These are phyloP conservation scores for Cirrhinus mrigala DNA, from an alignment of 2,797 vertebrate species.

Conservation along the genomic window DNA sequence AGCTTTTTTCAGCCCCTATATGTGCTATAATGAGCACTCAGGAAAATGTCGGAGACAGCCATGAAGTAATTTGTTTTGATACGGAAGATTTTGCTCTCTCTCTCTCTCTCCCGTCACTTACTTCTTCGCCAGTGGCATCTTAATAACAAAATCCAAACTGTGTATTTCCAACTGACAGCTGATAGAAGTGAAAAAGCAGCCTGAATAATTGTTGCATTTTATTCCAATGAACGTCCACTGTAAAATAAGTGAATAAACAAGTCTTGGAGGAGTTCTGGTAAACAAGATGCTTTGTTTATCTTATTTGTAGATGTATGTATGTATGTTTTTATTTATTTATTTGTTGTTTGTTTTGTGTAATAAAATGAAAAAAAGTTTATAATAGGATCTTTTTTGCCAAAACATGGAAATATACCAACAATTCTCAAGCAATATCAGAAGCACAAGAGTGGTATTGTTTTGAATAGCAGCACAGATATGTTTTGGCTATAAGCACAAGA, in stretches of 20 bases:
- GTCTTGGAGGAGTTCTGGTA: not conserved
- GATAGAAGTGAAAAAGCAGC: conserved; percentile 1
- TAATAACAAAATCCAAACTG: conserved; percentile 13
- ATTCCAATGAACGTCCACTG: not conserved
- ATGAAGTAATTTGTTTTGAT: conserved; percentile 54
- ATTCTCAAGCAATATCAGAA: not conserved
- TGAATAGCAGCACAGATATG: not conserved
- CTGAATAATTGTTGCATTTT: not conserved
- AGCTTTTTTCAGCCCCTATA: conserved; percentile 23
- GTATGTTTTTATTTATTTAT: not conserved
- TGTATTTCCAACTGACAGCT: not conserved
- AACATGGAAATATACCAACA: not conserved
- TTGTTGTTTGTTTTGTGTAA: not conserved
- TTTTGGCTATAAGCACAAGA: not conserved
- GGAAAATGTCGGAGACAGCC: conserved; percentile 33
- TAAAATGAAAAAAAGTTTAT: not conserved
- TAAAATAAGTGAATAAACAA: not conserved
- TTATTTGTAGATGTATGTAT: not conserved
- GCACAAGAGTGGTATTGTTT: not conserved
- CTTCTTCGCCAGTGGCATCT: not conserved
- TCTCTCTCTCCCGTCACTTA: conserved; percentile 26
- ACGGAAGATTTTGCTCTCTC: conserved; percentile 25
- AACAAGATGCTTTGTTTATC: not conserved
- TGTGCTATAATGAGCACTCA: conserved; percentile 38
- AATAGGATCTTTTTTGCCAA: not conserved